These are phyloP conservation scores for Coenonympha glycerion DNA, from an alignment of 2,888 invertebrate genomes.

Conservation along the genomic window DNA sequence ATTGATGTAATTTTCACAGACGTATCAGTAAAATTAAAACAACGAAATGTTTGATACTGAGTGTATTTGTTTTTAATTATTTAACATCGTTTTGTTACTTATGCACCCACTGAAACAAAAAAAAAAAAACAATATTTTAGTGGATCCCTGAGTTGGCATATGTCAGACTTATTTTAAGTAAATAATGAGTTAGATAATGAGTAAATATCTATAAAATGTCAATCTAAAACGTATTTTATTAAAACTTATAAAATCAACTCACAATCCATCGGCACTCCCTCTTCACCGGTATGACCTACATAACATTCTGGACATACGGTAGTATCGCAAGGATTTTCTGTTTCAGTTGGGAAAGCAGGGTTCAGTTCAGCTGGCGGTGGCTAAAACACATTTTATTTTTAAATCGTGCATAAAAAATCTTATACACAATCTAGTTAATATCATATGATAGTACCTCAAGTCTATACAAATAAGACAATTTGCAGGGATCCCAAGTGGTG, in stretches of 20 bases:
- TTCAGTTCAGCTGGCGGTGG: constrained; percentile 59
- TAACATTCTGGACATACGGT: constrained; percentile 62
- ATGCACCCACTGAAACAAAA: constrained; percentile 10
- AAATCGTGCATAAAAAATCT: too few relatives aligned
- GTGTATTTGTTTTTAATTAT: background rate
- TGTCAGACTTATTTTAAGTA: too few relatives aligned
- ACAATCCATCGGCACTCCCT: constrained; percentile 43
- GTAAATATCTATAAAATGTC: too few relatives aligned
- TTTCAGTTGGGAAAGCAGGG: constrained; percentile 58
- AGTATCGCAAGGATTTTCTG: constrained; percentile 59
- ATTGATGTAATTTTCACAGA: too few relatives aligned
- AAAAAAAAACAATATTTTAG: background rate
- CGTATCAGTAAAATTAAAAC: too few relatives aligned
- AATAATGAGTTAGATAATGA: too few relatives aligned
- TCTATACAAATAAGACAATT: constrained; percentile 60
- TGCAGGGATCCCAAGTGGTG: constrained; percentile 65
- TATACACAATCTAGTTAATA: too few relatives aligned
- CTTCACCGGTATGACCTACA: constrained; percentile 47
- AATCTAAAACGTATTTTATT: too few relatives aligned
- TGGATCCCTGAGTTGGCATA: too few relatives aligned
- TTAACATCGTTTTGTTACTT: background rate
- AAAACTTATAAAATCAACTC: constrained; percentile 18
- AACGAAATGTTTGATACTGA: background rate
- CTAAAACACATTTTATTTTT: constrained; percentile 31
- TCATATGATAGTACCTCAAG: constrained; percentile 49